A percentile compares a stretch with the other conserved stretches of the same genome.
phyloP scores from a whole-genome alignment of 2,113 vertebrate genomes.

The Poecile atricapillus region DNA sequence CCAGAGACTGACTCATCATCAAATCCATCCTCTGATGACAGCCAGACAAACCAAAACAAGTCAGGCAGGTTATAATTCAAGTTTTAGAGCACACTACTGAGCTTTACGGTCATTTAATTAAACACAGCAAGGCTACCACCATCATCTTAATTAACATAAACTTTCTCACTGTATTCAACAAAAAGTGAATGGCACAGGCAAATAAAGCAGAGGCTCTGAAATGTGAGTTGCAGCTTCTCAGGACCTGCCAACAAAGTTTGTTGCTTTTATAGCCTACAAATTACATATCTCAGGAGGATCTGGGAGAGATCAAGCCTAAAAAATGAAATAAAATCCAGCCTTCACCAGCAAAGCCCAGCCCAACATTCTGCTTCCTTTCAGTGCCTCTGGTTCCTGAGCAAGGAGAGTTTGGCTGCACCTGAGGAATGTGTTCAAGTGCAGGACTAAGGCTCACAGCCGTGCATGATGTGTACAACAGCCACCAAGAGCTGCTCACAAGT shows the following conservation, averaged over 20 bases:
- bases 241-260: background rate
- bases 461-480: background rate
- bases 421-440: background rate
- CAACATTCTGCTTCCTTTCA: background rate
- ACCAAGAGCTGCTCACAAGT: background rate
- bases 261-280: background rate
- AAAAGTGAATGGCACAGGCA: background rate
- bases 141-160: slow-evolving; percentile 36
- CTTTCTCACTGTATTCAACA: background rate
- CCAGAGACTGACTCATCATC: slow-evolving; percentile 18
- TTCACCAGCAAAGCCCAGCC: background rate
- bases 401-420: background rate
- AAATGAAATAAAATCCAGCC: background rate
- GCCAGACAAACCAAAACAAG: slow-evolving; percentile 41
- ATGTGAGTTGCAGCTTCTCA: background rate
- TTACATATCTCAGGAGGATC: background rate
- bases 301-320: background rate
- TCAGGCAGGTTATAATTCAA: slow-evolving; percentile 13
- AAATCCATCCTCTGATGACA: slow-evolving; percentile 24
- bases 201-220: background rate
- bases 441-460: background rate
- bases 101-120: slow-evolving; percentile 32
- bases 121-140: slow-evolving; percentile 3
- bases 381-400: background rate
- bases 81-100: background rate